phyloP scores from a whole-genome alignment of 2,888 invertebrate genomes.

The Agonopterix heracliana region DNA sequence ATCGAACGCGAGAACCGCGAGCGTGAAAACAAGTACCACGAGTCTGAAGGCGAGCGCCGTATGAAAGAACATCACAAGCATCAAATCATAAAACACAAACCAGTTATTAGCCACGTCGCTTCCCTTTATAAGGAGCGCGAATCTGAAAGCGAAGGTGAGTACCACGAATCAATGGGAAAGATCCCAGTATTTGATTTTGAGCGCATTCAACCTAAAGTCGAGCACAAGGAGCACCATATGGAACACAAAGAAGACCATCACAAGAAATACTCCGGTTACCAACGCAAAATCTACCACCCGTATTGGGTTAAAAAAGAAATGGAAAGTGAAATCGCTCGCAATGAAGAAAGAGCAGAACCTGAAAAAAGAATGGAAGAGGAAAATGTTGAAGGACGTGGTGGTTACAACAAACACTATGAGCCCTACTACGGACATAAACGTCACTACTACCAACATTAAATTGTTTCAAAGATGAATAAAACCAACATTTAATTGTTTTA shows the following conservation, averaged over 20 bases:
- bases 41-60: not conserved
- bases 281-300: not conserved
- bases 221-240: no score
- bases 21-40: conserved; percentile 2
- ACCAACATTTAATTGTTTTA: no score
- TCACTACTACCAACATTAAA: not conserved
- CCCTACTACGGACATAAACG: conserved; percentile 1
- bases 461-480: no score
- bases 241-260: not conserved
- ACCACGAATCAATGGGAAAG: no score
- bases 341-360: not conserved
- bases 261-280: not conserved
- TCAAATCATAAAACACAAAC: not conserved
- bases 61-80: conserved; percentile 6
- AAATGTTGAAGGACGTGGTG: not conserved
- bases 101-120: not conserved
- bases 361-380: not conserved
- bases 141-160: no score
- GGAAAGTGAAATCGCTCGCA: not conserved
- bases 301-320: not conserved
- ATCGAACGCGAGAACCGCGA: conserved; percentile 11
- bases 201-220: no score
- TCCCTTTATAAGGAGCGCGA: not conserved
- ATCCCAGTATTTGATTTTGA: no score
- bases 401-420: not conserved